These are phyloP conservation scores for Orchesella flavescens DNA, from an alignment of 2,888 invertebrate genomes.

Conservation along the genomic window DNA sequence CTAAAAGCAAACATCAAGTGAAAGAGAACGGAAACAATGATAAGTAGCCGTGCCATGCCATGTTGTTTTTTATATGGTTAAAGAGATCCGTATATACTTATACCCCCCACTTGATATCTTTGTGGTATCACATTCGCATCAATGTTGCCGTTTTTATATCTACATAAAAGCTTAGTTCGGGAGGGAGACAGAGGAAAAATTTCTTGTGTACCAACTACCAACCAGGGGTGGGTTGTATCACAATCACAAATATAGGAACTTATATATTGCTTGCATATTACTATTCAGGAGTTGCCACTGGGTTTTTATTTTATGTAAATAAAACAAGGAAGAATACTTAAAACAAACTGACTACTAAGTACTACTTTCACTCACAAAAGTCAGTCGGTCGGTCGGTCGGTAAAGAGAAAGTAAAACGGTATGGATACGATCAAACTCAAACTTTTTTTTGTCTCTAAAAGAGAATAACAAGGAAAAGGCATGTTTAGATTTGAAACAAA, in stretches of 20 bases:
- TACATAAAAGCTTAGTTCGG: background rate
- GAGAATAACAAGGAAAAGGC: slow-evolving; percentile 11
- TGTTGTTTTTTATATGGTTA: slow-evolving; percentile 22
- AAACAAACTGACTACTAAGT: slow-evolving; percentile 5
- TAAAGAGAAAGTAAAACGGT: no score
- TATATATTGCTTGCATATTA: no score
- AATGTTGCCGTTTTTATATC: slow-evolving; percentile 5
- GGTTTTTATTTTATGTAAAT: no score
- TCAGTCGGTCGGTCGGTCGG: no score
- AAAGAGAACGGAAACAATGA: slow-evolving; percentile 38
- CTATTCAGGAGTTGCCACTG: no score
- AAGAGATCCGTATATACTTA: no score
- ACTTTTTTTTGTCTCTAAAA: slow-evolving; percentile 1
- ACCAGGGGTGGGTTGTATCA: no score
- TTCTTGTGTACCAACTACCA: no score
- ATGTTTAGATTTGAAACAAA: background rate
- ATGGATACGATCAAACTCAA: background rate
- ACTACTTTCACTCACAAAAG: no score
- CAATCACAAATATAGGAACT: no score
- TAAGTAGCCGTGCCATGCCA: slow-evolving; percentile 35
- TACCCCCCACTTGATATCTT: background rate
- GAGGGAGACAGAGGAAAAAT: background rate
- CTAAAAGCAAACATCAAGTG: slow-evolving; percentile 35
- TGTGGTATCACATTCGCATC: background rate
- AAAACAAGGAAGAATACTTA: background rate